A percentile compares a stretch with the other conserved stretches of the same genome.
Evolutionary conservation across 2,888 invertebrate species (phyloP).

Genomic region (Clunio marinus): DNA sequence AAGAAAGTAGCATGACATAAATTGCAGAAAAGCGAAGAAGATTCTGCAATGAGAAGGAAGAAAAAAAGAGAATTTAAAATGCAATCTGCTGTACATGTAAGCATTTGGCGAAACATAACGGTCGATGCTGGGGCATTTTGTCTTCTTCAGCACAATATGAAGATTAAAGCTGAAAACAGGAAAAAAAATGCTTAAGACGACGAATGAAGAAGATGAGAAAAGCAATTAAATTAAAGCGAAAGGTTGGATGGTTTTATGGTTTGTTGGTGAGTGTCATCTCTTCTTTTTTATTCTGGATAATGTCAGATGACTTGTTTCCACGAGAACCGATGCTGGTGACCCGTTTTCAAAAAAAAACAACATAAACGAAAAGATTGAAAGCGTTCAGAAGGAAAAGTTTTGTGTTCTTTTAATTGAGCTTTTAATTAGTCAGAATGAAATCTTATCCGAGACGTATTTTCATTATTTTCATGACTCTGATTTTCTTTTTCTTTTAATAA

Average conservation of each 20-base stretch:
- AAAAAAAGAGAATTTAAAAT: neutral
- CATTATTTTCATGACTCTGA: too few relatives aligned
- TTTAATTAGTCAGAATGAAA: neutral
- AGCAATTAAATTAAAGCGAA: constrained; percentile 10
- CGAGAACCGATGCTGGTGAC: too few relatives aligned
- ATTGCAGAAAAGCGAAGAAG: constrained; percentile 3
- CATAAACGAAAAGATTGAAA: neutral
- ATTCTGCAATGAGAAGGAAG: neutral
- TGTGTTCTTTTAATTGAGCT: constrained; percentile 1
- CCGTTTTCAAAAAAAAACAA: too few relatives aligned
- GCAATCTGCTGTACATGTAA: neutral
- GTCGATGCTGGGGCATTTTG: neutral
- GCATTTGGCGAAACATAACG: neutral
- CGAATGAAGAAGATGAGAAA: constrained; percentile 2
- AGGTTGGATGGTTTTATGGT: constrained; percentile 3
- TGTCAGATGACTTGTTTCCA: neutral
- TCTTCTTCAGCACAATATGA: neutral
- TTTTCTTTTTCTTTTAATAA: too few relatives aligned
- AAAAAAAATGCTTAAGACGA: neutral
- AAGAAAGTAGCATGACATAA: constrained; percentile 10
- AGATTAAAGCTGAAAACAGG: neutral
- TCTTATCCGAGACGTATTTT: too few relatives aligned
- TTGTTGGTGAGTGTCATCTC: neutral
- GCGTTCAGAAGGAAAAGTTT: neutral
- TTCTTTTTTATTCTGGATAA: neutral